Evolutionary conservation across 2,797 vertebrate species (phyloP).

Genomic region (Harpagifer antarcticus): DNA sequence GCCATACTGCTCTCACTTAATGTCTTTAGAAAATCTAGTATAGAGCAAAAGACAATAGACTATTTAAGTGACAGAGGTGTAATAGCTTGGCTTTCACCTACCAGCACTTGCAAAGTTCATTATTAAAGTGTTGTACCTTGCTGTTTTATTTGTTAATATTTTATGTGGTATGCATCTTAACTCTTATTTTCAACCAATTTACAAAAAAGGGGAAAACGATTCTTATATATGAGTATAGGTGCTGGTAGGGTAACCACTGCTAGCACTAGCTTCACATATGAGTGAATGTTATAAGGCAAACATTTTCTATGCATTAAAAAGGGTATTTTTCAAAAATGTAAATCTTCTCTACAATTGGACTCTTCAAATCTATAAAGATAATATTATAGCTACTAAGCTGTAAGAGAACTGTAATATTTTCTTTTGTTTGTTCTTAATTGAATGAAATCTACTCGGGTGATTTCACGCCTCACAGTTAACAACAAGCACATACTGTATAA

Average conservation of each 20-base stretch:
- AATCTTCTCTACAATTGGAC: not conserved
- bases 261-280: not conserved
- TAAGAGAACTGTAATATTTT: not conserved
- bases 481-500: not conserved
- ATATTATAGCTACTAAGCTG: not conserved
- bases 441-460: not conserved
- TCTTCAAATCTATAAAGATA: not conserved
- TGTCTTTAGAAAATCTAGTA: not conserved
- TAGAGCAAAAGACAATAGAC: not conserved
- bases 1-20: constrained; percentile 43
- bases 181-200: not conserved
- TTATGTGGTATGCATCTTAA: not conserved
- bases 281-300: not conserved
- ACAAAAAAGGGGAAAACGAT: not conserved
- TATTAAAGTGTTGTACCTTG: not conserved
- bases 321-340: not conserved
- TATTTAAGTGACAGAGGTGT: not conserved
- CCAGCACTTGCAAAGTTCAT: not conserved
- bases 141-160: not conserved
- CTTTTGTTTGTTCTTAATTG: not conserved
- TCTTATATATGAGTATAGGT: too few relatives aligned
- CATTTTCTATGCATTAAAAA: not conserved
- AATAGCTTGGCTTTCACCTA: not conserved
- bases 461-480: not conserved
- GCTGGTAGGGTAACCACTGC: not conserved